A percentile compares a stretch with the other conserved stretches of the same genome.
Conservation (phyloP, 2,113 vertebrate species). For the Corythornis madagascariensis region DNA sequence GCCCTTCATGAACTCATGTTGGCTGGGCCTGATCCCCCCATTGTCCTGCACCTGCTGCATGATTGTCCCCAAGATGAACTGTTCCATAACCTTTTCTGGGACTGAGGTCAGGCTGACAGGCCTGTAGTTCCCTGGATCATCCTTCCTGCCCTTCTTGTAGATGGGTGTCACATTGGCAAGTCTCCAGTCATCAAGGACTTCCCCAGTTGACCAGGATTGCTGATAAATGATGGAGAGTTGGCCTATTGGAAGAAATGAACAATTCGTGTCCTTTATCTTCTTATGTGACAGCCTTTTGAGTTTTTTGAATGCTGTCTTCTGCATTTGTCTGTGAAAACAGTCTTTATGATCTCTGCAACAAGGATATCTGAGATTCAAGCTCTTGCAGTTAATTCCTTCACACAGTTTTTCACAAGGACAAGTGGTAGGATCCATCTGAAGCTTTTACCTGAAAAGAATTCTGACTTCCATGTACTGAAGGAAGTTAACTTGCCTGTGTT, state of each 20-base stretch:
- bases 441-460: constrained; percentile 24
- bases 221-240: background rate
- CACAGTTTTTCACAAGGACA: constrained; percentile 29
- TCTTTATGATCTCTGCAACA: constrained; percentile 35
- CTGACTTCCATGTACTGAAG: constrained; percentile 40
- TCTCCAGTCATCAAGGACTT: no score
- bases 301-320: constrained; percentile 41
- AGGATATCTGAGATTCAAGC: constrained; percentile 19
- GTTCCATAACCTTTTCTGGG: no score
- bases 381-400: constrained; percentile 25
- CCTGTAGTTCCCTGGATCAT: no score
- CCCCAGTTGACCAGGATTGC: no score
- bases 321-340: constrained; percentile 55
- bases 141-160: no score
- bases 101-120: no score
- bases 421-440: background rate
- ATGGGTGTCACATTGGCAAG: no score
- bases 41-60: no score
- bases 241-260: constrained; percentile 28
- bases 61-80: no score
- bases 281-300: constrained; percentile 47
- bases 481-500: constrained; percentile 33
- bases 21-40: no score
- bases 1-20: no score
- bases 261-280: constrained; percentile 53